Evolutionary conservation across 2,888 invertebrate species (phyloP), one percentile per base, ranked within the genome.

Genomic region (Gerris lacustris): DNA sequence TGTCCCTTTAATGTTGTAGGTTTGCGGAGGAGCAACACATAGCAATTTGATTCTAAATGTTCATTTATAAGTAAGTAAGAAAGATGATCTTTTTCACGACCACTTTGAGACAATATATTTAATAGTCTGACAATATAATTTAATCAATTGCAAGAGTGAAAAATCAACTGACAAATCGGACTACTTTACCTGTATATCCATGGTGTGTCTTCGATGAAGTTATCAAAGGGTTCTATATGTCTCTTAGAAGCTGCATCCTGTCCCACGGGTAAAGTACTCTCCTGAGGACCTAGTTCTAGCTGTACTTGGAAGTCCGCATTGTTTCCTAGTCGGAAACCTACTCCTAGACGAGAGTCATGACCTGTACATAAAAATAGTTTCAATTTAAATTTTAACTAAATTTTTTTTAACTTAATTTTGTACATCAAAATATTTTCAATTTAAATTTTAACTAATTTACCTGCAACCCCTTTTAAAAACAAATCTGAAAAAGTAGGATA

Each of bases 291-390:
- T 44, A 91, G 78, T 78, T 92, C 92, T 1, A 89, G 78, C 75
- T 91, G 77, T 2, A 91, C 84, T 78, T 92, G 92, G 77, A 91
- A 88, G 80, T 92, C 92, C 0, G 91, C 91, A 79, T 91, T 89
- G 77, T 90, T 87, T 0, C 92, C 92, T 66, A 92, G 83, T 1
- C 91, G 86, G 78, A 90, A 92, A 0, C 92, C 92, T 76, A 91
- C 86, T 0, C 92, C 92, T 11, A 91, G 78, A 43, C 90, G 84
- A 0, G 91, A 91, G 78, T 92, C 92, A 6, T 90, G 90, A 62
- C 92, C 92, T 92, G 80, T 17, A 73, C 73, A 66, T 44, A n/a
- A 31, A 31, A 31, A 31, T 31, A 31, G 31, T 31, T 31, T 31
- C 11, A 43, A 44, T 69, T 31, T 31, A 31, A 31, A 31, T 31